Conservation (phyloP, 2,888 invertebrate genomes). For the Hofmannophila pseudospretella region DNA sequence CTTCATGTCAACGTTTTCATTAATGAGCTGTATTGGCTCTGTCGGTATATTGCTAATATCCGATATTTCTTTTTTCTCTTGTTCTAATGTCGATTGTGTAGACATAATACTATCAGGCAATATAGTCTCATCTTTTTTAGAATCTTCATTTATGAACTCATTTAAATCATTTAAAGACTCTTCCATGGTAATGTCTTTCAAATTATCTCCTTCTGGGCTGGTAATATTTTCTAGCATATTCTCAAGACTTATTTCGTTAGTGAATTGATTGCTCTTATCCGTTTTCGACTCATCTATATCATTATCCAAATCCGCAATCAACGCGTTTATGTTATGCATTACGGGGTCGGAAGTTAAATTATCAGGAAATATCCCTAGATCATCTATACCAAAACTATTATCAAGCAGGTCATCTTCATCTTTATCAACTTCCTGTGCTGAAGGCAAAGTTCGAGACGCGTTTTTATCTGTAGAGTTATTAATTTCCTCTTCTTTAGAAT, state of each 20-base stretch:
- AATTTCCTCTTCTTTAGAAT: background rate
- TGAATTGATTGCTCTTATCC: slow-evolving; percentile 33
- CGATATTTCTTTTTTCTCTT: too few relatives aligned
- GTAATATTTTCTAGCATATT: slow-evolving; percentile 42
- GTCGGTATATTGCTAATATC: too few relatives aligned
- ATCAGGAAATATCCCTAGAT: slow-evolving; percentile 56
- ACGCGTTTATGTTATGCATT: slow-evolving; percentile 55
- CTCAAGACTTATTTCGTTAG: slow-evolving; percentile 42
- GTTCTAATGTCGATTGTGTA: too few relatives aligned
- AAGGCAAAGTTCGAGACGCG: background rate
- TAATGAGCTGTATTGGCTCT: background rate
- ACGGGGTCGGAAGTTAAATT: slow-evolving; percentile 46
- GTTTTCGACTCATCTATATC: slow-evolving; percentile 41
- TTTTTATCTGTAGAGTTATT: background rate
- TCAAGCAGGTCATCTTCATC: slow-evolving; percentile 20
- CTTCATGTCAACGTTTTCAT: too few relatives aligned
- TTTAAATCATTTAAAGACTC: slow-evolving; percentile 23
- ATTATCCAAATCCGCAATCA: slow-evolving; percentile 57
- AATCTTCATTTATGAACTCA: slow-evolving; percentile 27
- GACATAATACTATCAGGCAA: too few relatives aligned
- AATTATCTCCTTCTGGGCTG: slow-evolving; percentile 18
- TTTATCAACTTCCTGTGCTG: background rate
- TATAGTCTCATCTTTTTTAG: too few relatives aligned
- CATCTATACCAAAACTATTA: slow-evolving; percentile 44
- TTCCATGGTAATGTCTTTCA: slow-evolving; percentile 15